Conservation (phyloP, 2,888 invertebrate species). For the Pheosia gnoma region DNA sequence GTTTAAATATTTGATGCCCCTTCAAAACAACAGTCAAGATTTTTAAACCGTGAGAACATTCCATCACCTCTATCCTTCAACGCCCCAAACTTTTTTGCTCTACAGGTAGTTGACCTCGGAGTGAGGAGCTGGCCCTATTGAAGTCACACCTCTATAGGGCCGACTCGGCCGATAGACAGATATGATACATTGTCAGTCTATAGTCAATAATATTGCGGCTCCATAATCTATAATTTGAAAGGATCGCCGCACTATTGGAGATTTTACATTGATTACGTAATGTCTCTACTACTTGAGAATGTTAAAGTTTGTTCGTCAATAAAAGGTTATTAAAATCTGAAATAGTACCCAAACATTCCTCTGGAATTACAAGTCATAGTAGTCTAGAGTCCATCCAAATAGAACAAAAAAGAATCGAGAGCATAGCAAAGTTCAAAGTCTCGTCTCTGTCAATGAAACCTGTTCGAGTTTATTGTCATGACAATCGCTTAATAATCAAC, state of each 20-base stretch:
- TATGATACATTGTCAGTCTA: too few relatives aligned
- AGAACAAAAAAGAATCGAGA: not conserved
- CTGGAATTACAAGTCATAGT: too few relatives aligned
- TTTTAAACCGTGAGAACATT: slow-evolving; percentile 3
- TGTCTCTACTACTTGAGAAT: too few relatives aligned
- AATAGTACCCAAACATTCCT: too few relatives aligned
- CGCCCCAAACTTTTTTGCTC: not conserved
- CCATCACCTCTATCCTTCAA: not conserved
- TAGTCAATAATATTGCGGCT: too few relatives aligned
- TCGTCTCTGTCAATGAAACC: slow-evolving; percentile 14
- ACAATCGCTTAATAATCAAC: slow-evolving; percentile 25
- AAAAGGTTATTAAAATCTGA: too few relatives aligned
- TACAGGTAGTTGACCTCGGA: slow-evolving; percentile 6
- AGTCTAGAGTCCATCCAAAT: not conserved
- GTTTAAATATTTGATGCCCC: too few relatives aligned
- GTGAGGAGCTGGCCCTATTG: not conserved
- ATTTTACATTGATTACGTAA: too few relatives aligned
- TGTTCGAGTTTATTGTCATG: slow-evolving; percentile 22
- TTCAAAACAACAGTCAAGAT: not conserved
- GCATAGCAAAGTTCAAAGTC: not conserved
- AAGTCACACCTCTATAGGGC: not conserved
- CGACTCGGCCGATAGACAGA: too few relatives aligned
- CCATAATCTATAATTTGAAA: too few relatives aligned
- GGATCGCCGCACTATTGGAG: too few relatives aligned
- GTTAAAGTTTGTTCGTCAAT: too few relatives aligned